phyloP scores from a whole-genome alignment of 2,888 invertebrate species.

The Aleiodes leptofemur region DNA sequence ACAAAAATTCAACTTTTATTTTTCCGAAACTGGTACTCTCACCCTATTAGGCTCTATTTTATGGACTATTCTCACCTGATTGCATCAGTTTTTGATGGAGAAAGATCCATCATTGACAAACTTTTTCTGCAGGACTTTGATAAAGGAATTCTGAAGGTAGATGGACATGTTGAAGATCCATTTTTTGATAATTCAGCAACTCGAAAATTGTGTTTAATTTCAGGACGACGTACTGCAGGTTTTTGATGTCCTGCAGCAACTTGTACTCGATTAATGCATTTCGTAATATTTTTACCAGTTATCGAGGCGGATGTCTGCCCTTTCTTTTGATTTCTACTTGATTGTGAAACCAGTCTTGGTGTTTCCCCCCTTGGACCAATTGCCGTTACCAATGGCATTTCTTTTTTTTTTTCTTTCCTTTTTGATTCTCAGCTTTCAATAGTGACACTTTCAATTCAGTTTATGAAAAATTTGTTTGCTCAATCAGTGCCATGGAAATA shows the following conservation, averaged over 20 bases:
- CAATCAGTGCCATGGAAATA: constrained; percentile 22
- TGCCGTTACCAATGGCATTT: constrained; percentile 55
- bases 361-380: constrained; percentile 50
- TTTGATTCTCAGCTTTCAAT: background rate
- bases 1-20: no score
- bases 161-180: constrained; percentile 51
- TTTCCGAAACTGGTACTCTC: no score
- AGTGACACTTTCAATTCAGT: constrained; percentile 7
- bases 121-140: constrained; percentile 62
- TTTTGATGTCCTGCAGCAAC: constrained; percentile 61
- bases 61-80: constrained; percentile 55
- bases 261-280: constrained; percentile 64
- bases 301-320: constrained; percentile 15
- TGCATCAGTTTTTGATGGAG: constrained; percentile 56
- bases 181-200: constrained; percentile 26
- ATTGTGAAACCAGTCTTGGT: constrained; percentile 22
- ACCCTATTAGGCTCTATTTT: no score
- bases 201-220: constrained; percentile 38
- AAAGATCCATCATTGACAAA: constrained; percentile 68
- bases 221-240: constrained; percentile 58
- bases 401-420: background rate
- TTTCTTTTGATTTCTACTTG: constrained; percentile 16
- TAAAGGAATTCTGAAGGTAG: constrained; percentile 51
- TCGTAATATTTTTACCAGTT: constrained; percentile 46
- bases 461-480: constrained; percentile 38